phyloP scores from a whole-genome alignment of 2,797 vertebrate genomes.

The Psittacula echo region DNA sequence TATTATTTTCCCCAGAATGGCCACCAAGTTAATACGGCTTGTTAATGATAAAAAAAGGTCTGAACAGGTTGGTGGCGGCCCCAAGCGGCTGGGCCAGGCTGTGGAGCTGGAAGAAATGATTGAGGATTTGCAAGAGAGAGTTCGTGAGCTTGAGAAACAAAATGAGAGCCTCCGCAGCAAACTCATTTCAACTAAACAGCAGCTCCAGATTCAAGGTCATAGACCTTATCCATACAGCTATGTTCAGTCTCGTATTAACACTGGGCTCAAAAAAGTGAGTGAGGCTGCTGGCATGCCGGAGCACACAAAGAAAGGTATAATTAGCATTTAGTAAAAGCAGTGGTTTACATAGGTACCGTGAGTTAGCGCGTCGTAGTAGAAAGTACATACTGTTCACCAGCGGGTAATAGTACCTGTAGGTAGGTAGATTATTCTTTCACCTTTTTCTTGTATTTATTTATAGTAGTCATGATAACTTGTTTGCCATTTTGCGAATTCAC shows the following conservation, averaged over 20 bases:
- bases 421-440: background rate
- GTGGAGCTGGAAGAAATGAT: slow-evolving; percentile 90
- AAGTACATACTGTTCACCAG: background rate
- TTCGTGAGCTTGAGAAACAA: slow-evolving; percentile 83
- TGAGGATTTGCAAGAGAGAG: slow-evolving; percentile 87
- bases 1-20: slow-evolving; percentile 84
- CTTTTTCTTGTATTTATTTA: background rate
- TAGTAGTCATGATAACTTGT: background rate
- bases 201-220: slow-evolving; percentile 80
- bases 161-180: slow-evolving; percentile 86
- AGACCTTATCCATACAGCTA: slow-evolving; percentile 74
- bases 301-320: slow-evolving; percentile 70
- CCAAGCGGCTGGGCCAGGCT: slow-evolving; percentile 78
- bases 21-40: slow-evolving; percentile 92
- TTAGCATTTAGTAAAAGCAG: background rate
- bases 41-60: slow-evolving; percentile 89
- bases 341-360: background rate
- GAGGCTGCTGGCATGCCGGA: slow-evolving; percentile 29
- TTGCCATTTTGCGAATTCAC: background rate
- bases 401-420: background rate
- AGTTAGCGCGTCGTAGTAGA: background rate
- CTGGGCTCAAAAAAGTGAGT: slow-evolving; percentile 72
- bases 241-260: slow-evolving; percentile 72
- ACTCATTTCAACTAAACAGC: slow-evolving; percentile 86
- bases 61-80: slow-evolving; percentile 81